Conservation (phyloP, 2,113 vertebrate genomes). For the Labrus mixtus region DNA sequence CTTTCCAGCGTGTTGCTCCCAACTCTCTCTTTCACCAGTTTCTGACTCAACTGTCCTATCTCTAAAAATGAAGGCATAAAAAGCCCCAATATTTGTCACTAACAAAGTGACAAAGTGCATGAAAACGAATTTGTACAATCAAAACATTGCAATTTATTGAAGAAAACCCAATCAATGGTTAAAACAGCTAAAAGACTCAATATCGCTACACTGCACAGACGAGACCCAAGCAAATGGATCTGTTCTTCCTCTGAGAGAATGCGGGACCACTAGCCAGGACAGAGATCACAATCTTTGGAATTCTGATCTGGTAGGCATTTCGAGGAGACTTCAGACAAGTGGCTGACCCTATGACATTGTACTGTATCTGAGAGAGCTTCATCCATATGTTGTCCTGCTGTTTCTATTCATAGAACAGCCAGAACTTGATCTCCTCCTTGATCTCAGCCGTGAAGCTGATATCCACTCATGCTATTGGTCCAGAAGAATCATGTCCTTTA, state of each 20-base stretch:
- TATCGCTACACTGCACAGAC: neutral
- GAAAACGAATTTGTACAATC: neutral
- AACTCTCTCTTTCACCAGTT: too few relatives aligned
- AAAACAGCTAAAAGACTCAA: neutral
- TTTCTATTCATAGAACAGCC: conserved; percentile 75
- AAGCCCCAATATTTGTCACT: too few relatives aligned
- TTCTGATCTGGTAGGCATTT: conserved; percentile 15
- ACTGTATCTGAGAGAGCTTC: conserved; percentile 46
- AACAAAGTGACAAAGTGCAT: neutral
- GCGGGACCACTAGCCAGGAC: too few relatives aligned
- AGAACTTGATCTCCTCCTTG: conserved; percentile 68
- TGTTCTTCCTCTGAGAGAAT: neutral
- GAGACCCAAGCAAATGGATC: neutral
- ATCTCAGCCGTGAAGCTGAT: conserved; percentile 65
- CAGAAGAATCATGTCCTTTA: conserved; percentile 33
- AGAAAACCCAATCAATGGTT: neutral
- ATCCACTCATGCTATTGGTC: conserved; percentile 55
- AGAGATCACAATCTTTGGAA: neutral
- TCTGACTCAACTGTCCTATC: too few relatives aligned
- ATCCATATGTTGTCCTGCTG: conserved; percentile 65
- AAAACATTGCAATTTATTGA: neutral
- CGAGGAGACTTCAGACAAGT: conserved; percentile 45
- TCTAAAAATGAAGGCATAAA: too few relatives aligned
- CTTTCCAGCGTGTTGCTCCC: too few relatives aligned
- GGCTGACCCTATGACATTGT: conserved; percentile 33